Evolutionary conservation across 1,140 invertebrate genomes (phyloP), one percentile per base, ranked within the genome.

Genomic region (Halotydeus destructor): DNA sequence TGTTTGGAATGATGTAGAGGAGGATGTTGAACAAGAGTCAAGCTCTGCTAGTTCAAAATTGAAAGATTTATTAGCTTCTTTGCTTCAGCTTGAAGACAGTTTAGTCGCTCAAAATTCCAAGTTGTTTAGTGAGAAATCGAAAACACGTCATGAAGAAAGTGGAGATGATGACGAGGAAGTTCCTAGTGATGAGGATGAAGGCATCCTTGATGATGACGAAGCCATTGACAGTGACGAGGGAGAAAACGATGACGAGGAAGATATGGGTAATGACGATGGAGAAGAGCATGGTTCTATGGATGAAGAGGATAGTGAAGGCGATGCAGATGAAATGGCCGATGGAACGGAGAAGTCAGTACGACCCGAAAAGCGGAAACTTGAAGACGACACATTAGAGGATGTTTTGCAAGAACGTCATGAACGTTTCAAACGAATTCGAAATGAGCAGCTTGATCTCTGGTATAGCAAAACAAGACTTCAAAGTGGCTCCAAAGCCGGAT

Each of bases 381-480:
- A 18, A 12, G 37, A 25, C 18, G 14, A 39, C 12, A n/a, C n/a
- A n/a, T 16, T 16, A 14, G 41, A 43, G 25, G 12, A 21, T n/a
- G 11, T n/a, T 22, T 35, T 43, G 26, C 11, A 3, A 21, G 26
- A 4, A 18, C 4, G 19, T 5, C 3, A 43, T 18, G n/a, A 24
- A 14, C 9, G 22, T 9, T 6, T 33, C 8, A 39, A 11, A n/a
- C 12, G 8, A 6, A 23, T 43, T 39, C 59, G 59, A 49, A 53
- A 60, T 46, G 33, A 46, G 3, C 57, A 56, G 8, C 56, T 91
- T 45, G 72, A 85, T 51, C 86, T 85, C 58, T 96, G 85, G 85
- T 78, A 86, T 61, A 78, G 88, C 43, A 85, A 83, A 57, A 91
- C 82, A 0, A 67, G 72, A 49, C 54, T 81, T 14, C 65, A 72